Evolutionary conservation across 2,797 vertebrate genomes (phyloP).

Genomic region (Amblyopsis hoosieri): DNA sequence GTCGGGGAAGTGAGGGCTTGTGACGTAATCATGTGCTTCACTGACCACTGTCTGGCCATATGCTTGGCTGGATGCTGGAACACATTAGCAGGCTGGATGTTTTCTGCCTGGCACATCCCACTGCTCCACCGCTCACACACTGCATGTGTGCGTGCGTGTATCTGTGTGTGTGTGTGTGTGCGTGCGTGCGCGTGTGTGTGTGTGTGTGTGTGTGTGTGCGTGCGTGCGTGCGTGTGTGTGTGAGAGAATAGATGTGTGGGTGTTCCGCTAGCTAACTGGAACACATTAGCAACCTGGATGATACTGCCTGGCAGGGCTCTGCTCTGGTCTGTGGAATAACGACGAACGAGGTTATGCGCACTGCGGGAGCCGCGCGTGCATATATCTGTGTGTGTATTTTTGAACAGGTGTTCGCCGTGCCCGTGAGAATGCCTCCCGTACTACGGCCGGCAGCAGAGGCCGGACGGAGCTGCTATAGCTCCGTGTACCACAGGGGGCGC

Average conservation of each 20-base stretch:
- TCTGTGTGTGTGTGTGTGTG: neutral
- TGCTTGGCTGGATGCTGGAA: slow-evolving; percentile 55
- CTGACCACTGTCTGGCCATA: slow-evolving; percentile 67
- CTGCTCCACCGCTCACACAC: neutral
- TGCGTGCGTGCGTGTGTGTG: neutral
- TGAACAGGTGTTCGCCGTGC: neutral
- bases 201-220: neutral
- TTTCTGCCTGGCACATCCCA: slow-evolving; percentile 50
- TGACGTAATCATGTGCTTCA: slow-evolving; percentile 78
- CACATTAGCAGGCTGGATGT: slow-evolving; percentile 65
- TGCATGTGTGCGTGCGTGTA: too few species aligned
- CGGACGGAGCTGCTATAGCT: slow-evolving; percentile 30
- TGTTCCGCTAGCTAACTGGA: slow-evolving; percentile 34
- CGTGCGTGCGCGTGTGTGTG: neutral
- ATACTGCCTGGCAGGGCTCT: slow-evolving; percentile 52
- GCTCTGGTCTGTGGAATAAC: slow-evolving; percentile 1
- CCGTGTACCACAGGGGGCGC: slow-evolving; percentile 42
- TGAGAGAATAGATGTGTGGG: neutral
- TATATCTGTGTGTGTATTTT: neutral
- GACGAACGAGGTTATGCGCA: neutral
- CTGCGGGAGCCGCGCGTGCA: neutral
- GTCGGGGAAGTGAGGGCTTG: slow-evolving; percentile 43
- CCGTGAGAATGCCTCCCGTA: slow-evolving; percentile 26
- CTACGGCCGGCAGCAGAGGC: slow-evolving; percentile 26
- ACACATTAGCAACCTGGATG: slow-evolving; percentile 65